Base-by-base conservation (phyloP, 2,888 invertebrate genomes). In the Mechanitis messenoides region DNA sequence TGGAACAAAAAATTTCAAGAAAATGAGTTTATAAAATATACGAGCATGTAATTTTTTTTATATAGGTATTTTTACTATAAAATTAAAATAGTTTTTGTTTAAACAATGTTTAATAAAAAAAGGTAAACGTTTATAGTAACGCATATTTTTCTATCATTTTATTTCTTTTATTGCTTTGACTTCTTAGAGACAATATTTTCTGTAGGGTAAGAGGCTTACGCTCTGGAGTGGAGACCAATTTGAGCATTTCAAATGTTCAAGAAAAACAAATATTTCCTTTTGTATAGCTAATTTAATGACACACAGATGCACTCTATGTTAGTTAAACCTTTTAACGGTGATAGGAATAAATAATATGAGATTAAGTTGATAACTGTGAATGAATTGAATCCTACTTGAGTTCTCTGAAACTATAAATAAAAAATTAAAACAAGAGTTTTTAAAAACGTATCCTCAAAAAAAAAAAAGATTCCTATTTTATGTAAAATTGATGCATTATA, bases 151-250 rank as follows among this genome's bases (percentile, higher is more conserved):
- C 50, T 50, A 50, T 28, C 28, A 50, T 50, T 50, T 31, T 50
- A 50, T 50, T 50, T 50, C 9, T 50, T 31, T 50, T 9, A 11
- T 50, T 50, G 50, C 31, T 31, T 31, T 50, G 31, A 11, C 50
- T 6, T 50, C 50, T 50, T 50, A 2, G 31, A 50, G 11, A 50
- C 50, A 50, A 50, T 50, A 50, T 50, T 50, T 50, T 50, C 50
- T 50, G n/a, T 31, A 50, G 50, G 50, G 31, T 47, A 59, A 58
- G 59, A 56, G 56, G 55, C 60, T 53, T 53, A 53, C 55, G 56
- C 12, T 53, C 55, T 56, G 47, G 20, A 60, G 50, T 50, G 62
- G 62, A 56, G 59, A 55, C 59, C 59, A 62, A 62, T 62, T 62
- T 50, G 54, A 62, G 53, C 59, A 28, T 59, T 62, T 53, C 61